A percentile compares a stretch with the other conserved stretches of the same genome.
These are phyloP conservation scores for Panagrolaimus sp. DNA, from an alignment of 1,140 invertebrate species.

Conservation along the genomic window DNA sequence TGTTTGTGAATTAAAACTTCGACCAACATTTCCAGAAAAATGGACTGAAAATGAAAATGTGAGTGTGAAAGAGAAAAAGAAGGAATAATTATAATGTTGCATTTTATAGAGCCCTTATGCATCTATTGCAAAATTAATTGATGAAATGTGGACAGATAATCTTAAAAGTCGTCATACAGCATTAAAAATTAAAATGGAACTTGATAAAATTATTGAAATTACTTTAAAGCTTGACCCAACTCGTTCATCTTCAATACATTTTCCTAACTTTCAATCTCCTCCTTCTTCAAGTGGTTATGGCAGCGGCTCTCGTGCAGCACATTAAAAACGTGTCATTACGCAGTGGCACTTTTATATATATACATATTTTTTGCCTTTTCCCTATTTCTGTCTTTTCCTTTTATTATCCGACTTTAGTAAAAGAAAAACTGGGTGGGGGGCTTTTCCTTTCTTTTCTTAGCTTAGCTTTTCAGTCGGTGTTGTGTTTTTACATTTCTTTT, in stretches of 20 bases:
- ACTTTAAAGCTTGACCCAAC: not conserved
- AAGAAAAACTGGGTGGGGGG: no score
- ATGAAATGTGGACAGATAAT: constrained; percentile 90
- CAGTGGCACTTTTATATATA: no score
- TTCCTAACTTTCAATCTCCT: not conserved
- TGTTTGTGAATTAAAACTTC: constrained; percentile 72
- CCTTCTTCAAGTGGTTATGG: constrained; percentile 9
- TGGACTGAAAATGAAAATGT: no score
- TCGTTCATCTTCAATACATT: not conserved
- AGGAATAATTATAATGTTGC: not conserved
- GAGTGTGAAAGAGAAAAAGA: no score
- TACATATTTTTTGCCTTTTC: no score
- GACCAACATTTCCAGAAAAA: constrained; percentile 62
- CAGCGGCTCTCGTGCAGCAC: not conserved
- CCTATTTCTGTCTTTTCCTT: no score
- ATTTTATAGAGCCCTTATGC: constrained; percentile 8
- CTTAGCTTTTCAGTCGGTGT: no score
- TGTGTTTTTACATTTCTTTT: no score
- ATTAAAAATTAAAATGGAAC: constrained; percentile 85
- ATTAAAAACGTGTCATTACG: no score
- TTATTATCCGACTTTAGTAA: no score
- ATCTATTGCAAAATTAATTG: constrained; percentile 69
- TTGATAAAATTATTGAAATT: constrained; percentile 62
- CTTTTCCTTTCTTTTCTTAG: no score
- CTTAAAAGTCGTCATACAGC: constrained; percentile 82